Evolutionary conservation across 2,888 invertebrate genomes (phyloP), one percentile per base, ranked within the genome.

Genomic region (Platypus cylindrus): DNA sequence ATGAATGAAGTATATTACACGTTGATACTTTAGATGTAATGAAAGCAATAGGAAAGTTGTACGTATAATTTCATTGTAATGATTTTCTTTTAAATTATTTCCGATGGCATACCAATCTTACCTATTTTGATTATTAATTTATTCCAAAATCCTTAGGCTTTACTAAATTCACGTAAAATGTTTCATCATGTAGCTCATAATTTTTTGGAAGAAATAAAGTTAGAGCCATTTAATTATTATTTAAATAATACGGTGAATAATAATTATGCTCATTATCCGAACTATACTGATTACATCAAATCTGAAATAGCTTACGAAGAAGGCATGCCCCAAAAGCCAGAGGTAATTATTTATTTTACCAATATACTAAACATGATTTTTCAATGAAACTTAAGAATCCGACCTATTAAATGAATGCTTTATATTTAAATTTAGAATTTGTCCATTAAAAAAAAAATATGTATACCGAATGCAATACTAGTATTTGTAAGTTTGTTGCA

Each of bases 221-320:
- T 41, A 12, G 41, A 38, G 27, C 41, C 37, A 22, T 18, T 41
- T 7, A 37, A 41, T 30, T 41, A 41, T 27, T 38, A 37, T 26
- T 17, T 29, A 13, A 34, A 22, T 7, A 29, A 34, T 32, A 9
- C 8, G 7, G 36, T 32, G 9, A 24, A 31, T 26, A 37, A 33
- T 16, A 15, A 9, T 25, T 24, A 36, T 8, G 11, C 28, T 17
- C 30, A 24, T 17, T 18, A 30, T 13, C 16, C 30, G 7, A 25
- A 24, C 13, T 27, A 38, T 27, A 25, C 25, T 11, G n/a, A 30
- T 14, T 34, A 34, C 22, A 32, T 35, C 11, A 28, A 30, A 8
- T 32, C 38, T 3, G 34, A 34, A 30, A 31, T 31, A 9, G 23
- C 33, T 17, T 27, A 27, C 12, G 3, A 14, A 3, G 27, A 27